Evolutionary conservation across 2,113 vertebrate species (phyloP).

Genomic region (Thalassarche chlororhynchos): DNA sequence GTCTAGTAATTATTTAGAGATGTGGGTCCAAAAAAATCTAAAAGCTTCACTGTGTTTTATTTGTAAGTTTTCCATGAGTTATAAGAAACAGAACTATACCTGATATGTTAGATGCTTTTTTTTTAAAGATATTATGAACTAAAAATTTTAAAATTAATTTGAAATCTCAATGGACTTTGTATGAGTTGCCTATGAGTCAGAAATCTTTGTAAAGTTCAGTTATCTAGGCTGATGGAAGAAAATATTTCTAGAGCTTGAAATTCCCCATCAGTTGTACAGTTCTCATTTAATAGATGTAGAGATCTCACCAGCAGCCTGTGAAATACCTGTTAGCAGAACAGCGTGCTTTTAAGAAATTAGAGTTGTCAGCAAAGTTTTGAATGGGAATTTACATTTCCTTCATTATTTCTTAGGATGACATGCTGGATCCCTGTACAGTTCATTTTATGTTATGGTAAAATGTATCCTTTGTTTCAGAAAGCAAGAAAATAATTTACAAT

Average conservation of each 20-base stretch:
- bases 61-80: background rate
- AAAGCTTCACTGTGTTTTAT: background rate
- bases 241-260: background rate
- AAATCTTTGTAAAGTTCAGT: background rate
- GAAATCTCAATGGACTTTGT: background rate
- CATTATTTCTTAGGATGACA: background rate
- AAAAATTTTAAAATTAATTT: background rate
- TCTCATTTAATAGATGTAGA: background rate
- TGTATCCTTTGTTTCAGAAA: background rate
- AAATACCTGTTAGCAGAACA: background rate
- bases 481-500: background rate
- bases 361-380: background rate
- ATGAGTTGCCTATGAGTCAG: background rate
- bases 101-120: background rate
- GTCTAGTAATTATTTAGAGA: background rate
- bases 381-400: background rate
- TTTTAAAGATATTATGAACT: background rate
- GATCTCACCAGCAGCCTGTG: background rate
- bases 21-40: background rate
- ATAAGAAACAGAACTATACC: background rate
- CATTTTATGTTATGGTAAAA: background rate
- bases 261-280: background rate
- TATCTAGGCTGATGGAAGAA: background rate
- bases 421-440: background rate
- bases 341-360: background rate